These are phyloP conservation scores for Vulpes lagopus DNA, from an alignment of 2,113 vertebrate species.

Conservation along the genomic window DNA sequence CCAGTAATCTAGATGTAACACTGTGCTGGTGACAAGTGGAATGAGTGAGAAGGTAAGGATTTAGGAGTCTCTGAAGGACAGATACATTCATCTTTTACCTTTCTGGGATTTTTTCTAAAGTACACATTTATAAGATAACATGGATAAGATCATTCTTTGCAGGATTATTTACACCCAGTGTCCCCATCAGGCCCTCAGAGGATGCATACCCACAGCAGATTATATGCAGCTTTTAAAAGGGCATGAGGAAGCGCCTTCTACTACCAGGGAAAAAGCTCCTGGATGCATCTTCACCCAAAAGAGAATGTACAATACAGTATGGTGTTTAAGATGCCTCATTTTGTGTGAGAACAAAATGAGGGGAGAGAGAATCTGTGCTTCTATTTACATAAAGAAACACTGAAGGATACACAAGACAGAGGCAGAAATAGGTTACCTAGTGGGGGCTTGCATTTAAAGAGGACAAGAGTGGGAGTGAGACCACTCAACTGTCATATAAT, in stretches of 20 bases:
- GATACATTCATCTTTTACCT: background rate
- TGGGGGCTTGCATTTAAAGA: background rate
- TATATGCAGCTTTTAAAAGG: background rate
- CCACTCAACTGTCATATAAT: background rate
- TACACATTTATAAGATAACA: background rate
- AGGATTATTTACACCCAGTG: background rate
- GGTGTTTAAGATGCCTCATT: background rate
- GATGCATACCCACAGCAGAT: background rate
- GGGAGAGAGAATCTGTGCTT: background rate
- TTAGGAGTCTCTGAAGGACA: background rate
- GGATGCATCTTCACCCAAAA: background rate
- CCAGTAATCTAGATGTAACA: background rate
- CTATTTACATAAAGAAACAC: background rate
- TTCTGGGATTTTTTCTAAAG: constrained; percentile 4
- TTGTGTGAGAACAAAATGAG: background rate
- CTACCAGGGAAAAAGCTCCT: background rate
- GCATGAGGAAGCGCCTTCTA: fast-evolving
- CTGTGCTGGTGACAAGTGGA: background rate
- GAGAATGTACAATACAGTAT: fast-evolving
- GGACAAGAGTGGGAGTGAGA: background rate
- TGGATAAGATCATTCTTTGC: background rate
- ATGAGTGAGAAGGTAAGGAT: background rate
- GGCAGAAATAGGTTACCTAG: background rate
- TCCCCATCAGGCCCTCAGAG: background rate
- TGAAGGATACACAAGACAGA: background rate